Conservation (phyloP, 2,113 vertebrate species). For the Lynx canadensis region DNA sequence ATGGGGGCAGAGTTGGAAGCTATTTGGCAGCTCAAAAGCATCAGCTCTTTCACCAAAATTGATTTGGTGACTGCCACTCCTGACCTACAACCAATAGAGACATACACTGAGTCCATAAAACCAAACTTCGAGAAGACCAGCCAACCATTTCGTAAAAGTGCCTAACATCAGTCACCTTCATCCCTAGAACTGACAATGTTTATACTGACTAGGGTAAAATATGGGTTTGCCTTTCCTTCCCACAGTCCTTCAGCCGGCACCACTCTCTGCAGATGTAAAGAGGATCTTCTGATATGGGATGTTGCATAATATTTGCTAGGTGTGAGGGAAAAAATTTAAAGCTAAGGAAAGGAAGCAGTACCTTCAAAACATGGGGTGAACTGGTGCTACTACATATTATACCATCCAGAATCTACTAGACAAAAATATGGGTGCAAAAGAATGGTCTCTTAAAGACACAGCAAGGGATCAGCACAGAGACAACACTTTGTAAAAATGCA, state of each 20-base stretch:
- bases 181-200: background rate
- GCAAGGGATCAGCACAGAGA: background rate
- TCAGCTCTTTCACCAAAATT: background rate
- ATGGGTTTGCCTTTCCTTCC: background rate
- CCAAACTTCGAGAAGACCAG: background rate
- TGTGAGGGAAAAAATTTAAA: background rate
- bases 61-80: background rate
- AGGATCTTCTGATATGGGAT: background rate
- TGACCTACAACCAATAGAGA: background rate
- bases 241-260: background rate
- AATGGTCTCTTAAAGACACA: background rate
- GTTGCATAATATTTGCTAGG: background rate
- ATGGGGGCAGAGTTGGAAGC: background rate
- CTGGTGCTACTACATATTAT: background rate
- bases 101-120: background rate
- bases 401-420: background rate
- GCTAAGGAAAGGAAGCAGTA: background rate
- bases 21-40: background rate
- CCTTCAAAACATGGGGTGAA: background rate
- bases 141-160: background rate
- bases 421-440: background rate
- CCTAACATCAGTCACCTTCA: background rate
- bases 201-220: background rate
- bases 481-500: background rate
- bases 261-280: background rate